Conservation (phyloP, 2,113 vertebrate genomes). For the Tapirus terrestris region DNA sequence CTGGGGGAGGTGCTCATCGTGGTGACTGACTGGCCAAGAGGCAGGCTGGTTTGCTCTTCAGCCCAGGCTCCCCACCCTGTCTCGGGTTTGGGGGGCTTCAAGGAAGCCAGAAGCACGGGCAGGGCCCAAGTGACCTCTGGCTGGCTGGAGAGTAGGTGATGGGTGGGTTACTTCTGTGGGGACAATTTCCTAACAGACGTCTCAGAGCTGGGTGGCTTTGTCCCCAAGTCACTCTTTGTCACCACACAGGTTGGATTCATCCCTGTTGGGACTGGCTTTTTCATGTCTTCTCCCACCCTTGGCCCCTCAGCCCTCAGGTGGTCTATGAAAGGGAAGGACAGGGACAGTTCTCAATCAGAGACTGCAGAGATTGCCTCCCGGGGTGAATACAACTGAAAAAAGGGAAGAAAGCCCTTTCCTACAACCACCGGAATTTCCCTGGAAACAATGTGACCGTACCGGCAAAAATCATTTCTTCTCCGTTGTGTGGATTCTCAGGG, state of each 20-base stretch:
- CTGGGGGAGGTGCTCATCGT: accelerated
- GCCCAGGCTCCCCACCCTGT: background rate
- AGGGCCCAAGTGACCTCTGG: background rate
- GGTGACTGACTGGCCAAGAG: background rate
- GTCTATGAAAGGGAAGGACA: background rate
- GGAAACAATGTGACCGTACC: background rate
- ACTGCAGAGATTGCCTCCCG: background rate
- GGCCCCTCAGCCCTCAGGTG: background rate
- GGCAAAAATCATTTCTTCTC: background rate
- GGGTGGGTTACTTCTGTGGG: background rate
- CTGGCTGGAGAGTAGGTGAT: background rate
- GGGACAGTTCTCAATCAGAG: background rate
- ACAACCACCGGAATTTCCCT: constrained; percentile 41
- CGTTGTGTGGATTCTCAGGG: background rate
- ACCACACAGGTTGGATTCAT: background rate
- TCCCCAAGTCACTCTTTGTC: background rate
- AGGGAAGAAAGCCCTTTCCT: background rate
- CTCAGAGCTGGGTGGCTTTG: background rate
- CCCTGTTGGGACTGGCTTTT: background rate
- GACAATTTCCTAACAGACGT: background rate
- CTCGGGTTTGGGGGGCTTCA: background rate
- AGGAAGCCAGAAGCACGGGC: background rate
- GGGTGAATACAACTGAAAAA: background rate
- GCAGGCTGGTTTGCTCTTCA: background rate
- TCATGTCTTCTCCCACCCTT: accelerated